A percentile compares a stretch with the other conserved stretches of the same genome.
Conservation (phyloP, 37 sponge, comb jelly and placozoan species). For the Tethya wilhelma region DNA sequence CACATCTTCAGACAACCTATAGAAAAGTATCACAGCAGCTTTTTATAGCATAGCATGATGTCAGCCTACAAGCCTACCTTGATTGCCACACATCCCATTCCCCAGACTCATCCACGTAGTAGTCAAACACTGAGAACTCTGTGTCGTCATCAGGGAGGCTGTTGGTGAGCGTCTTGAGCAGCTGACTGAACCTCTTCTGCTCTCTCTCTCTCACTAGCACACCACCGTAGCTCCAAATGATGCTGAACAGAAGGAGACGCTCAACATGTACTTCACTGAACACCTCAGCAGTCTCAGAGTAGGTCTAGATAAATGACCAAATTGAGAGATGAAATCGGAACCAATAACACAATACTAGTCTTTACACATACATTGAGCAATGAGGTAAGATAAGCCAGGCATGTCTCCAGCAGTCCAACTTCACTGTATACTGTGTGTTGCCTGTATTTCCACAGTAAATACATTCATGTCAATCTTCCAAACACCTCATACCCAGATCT, state of each 20-base stretch:
- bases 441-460: slow-evolving; percentile 5
- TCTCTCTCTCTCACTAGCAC: slow-evolving; percentile 60
- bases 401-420: slow-evolving; percentile 73
- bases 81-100: slow-evolving; percentile 94
- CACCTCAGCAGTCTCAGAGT: slow-evolving; percentile 80
- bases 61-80: slow-evolving; percentile 48
- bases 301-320: slow-evolving; percentile 41
- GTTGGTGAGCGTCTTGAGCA: slow-evolving; percentile 81
- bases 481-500: too few species aligned
- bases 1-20: slow-evolving; percentile 38
- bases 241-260: slow-evolving; percentile 76
- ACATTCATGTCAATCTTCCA: background rate
- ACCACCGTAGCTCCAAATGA: slow-evolving; percentile 93
- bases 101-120: slow-evolving; percentile 96
- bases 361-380: slow-evolving; percentile 66
- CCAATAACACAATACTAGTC: background rate
- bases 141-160: slow-evolving; percentile 92
- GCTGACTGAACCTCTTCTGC: slow-evolving; percentile 58
- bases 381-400: slow-evolving; percentile 81
- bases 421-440: slow-evolving; percentile 44
- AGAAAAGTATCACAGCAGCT: background rate
- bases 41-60: background rate
- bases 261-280: slow-evolving; percentile 87
- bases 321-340: background rate
- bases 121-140: slow-evolving; percentile 86